Conservation (phyloP, 2,113 vertebrate species). For the Nycticryphes semicollaris region DNA sequence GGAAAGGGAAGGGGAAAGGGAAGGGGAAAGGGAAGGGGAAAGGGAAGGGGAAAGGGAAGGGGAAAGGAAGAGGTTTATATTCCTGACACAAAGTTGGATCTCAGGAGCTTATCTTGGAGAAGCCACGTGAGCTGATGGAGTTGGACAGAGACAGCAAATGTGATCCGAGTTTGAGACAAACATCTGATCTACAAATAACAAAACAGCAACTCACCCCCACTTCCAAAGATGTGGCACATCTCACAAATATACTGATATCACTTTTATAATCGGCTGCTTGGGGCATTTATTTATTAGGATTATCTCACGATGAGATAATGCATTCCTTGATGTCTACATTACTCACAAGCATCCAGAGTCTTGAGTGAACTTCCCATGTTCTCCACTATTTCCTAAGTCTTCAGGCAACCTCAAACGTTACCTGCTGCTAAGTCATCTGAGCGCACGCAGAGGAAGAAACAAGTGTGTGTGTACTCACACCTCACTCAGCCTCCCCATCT, state of each 20-base stretch:
- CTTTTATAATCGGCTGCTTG: neutral
- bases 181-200: neutral
- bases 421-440: neutral
- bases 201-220: neutral
- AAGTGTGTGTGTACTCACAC: neutral
- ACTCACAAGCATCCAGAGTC: neutral
- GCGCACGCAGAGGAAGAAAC: neutral
- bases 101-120: neutral
- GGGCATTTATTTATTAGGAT: slow-evolving; percentile 16
- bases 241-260: neutral
- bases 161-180: neutral
- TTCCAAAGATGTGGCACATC: neutral
- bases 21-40: neutral
- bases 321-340: slow-evolving; percentile 21
- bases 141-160: neutral
- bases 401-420: neutral
- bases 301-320: slow-evolving; percentile 18
- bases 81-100: neutral
- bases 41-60: neutral
- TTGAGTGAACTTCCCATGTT: neutral
- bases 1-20: no score
- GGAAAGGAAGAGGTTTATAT: neutral
- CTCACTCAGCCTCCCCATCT: neutral
- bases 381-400: neutral
- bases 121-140: neutral